Evolutionary conservation across 2,888 invertebrate species (phyloP).

Genomic region (Synanthedon formicaeformis): DNA sequence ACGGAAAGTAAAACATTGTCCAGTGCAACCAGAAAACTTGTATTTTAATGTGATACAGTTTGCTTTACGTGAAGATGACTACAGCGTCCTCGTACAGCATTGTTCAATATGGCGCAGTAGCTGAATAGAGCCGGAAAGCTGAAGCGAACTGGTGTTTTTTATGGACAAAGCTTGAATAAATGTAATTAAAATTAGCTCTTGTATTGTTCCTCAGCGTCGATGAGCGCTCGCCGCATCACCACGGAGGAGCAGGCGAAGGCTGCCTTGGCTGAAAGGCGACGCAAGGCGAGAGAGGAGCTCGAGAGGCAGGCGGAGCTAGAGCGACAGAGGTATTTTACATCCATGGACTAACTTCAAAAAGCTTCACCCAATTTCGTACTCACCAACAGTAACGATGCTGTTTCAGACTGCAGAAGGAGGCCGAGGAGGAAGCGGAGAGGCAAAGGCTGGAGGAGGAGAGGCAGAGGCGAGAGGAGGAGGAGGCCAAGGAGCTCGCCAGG

Average conservation of each 20-base stretch:
- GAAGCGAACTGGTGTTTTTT: background rate
- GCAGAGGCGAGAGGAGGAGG: conserved; percentile 83
- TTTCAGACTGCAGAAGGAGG: conserved; percentile 66
- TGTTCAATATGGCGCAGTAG: too few species aligned
- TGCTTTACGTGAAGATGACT: too few species aligned
- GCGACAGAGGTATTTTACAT: conserved; percentile 60
- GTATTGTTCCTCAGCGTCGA: conserved; percentile 37
- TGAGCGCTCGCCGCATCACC: conserved; percentile 72
- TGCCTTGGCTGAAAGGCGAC: conserved; percentile 88
- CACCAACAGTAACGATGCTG: background rate
- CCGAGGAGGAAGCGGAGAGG: conserved; percentile 75
- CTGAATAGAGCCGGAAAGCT: too few species aligned
- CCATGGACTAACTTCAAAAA: background rate
- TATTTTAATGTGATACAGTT: too few species aligned
- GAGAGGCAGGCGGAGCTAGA: conserved; percentile 91
- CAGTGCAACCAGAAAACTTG: too few species aligned
- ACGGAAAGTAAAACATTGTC: too few species aligned
- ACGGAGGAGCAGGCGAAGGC: conserved; percentile 95
- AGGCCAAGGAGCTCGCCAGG: conserved; percentile 80
- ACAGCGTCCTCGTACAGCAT: too few species aligned
- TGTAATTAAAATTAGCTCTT: background rate
- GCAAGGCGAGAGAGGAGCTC: conserved; percentile 90
- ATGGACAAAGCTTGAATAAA: too few species aligned
- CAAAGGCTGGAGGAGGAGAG: conserved; percentile 86
- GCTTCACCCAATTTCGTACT: background rate